Evolutionary conservation across 2,797 vertebrate genomes (phyloP).

Genomic region (Chrosomus eos): DNA sequence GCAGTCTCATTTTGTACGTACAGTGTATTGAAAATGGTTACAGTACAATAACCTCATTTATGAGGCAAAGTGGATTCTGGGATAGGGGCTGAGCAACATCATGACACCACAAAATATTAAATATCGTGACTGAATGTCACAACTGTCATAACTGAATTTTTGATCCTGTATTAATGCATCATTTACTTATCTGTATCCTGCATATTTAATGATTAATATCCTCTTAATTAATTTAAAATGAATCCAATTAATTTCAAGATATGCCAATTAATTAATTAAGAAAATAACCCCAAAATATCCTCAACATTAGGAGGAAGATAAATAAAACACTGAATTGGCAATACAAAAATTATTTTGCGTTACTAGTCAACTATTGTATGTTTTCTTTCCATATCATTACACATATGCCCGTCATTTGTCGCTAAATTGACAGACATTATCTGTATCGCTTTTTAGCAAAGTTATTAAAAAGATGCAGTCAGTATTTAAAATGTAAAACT

Average conservation of each 20-base stretch:
- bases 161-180: background rate
- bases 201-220: background rate
- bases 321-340: background rate
- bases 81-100: slow-evolving; percentile 3
- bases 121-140: background rate
- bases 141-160: background rate
- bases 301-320: background rate
- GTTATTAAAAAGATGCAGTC: background rate
- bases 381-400: background rate
- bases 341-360: background rate
- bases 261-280: background rate
- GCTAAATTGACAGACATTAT: background rate
- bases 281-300: background rate
- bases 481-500: background rate
- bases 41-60: slow-evolving; percentile 18
- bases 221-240: background rate
- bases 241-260: background rate
- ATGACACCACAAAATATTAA: background rate
- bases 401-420: background rate
- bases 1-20: slow-evolving; percentile 35
- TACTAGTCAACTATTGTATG: background rate
- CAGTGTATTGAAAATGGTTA: slow-evolving; percentile 38
- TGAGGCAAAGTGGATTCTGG: slow-evolving; percentile 5
- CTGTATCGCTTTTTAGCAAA: background rate
- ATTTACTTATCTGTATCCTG: background rate